Percentiles rank a stretch among this genome's conserved stretches.
These are phyloP conservation scores for Saccostrea glomerata DNA, from an alignment of 1,140 invertebrate genomes.

Conservation along the genomic window DNA sequence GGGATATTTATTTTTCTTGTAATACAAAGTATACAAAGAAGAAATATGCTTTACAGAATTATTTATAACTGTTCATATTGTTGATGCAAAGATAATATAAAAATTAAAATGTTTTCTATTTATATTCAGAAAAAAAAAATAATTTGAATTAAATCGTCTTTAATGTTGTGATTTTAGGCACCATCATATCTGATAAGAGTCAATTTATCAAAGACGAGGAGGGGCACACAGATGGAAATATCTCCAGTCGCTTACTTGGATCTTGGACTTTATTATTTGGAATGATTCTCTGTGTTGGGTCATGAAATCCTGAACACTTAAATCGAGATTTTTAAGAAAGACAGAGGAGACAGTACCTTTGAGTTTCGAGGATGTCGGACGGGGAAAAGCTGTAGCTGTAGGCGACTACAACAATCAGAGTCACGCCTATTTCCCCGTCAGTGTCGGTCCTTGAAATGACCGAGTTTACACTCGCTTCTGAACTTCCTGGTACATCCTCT, in stretches of 20 bases:
- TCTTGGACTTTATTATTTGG: slow-evolving; percentile 21
- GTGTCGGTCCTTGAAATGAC: background rate
- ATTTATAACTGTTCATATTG: no score
- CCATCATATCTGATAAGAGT: background rate
- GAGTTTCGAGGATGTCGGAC: no score
- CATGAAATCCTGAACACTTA: background rate
- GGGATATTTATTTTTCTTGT: no score
- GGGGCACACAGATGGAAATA: background rate
- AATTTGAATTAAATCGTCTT: background rate
- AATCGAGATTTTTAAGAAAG: background rate
- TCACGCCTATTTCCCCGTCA: background rate
- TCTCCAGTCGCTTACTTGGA: background rate
- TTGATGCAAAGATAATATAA: no score
- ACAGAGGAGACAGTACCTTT: background rate
- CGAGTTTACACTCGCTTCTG: background rate
- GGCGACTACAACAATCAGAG: background rate
- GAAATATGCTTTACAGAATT: no score
- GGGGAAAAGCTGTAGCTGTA: background rate
- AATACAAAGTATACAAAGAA: no score
- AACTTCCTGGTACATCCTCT: background rate
- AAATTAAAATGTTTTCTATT: no score
- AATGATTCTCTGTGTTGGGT: background rate
- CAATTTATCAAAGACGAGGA: background rate
- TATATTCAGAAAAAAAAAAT: no score
- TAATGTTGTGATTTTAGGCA: background rate